Evolutionary conservation across 2,888 invertebrate species (phyloP).

Genomic region (Halictus ligatus): DNA sequence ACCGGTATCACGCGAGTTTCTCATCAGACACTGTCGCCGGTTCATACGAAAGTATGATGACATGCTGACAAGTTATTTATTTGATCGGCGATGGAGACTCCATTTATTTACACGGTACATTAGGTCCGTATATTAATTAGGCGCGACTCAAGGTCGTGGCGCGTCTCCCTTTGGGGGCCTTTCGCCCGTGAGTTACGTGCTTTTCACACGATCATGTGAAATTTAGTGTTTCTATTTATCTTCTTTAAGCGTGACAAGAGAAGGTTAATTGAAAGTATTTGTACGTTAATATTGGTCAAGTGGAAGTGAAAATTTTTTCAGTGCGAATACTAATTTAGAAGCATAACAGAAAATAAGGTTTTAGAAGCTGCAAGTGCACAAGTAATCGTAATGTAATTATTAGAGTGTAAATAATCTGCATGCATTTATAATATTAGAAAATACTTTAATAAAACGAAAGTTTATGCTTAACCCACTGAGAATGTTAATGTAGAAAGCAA

Average conservation of each 20-base stretch:
- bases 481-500: background rate
- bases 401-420: constrained; percentile 1
- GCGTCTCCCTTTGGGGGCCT: background rate
- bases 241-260: background rate
- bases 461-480: background rate
- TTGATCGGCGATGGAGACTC: background rate
- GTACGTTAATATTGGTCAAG: background rate
- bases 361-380: background rate
- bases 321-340: background rate
- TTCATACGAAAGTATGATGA: constrained; percentile 24
- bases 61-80: constrained; percentile 7
- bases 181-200: background rate
- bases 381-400: background rate
- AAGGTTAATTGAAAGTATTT: background rate
- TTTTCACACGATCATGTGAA: background rate
- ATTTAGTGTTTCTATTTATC: background rate
- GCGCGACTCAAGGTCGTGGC: background rate
- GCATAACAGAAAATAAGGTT: background rate
- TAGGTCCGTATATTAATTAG: constrained; percentile 13
- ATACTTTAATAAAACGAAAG: background rate
- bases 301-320: background rate
- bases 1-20: constrained; percentile 38
- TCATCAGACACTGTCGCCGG: constrained; percentile 13
- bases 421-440: constrained; percentile 5
- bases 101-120: background rate